Conservation (phyloP, 2,888 invertebrate genomes). For the Nebria salina region DNA sequence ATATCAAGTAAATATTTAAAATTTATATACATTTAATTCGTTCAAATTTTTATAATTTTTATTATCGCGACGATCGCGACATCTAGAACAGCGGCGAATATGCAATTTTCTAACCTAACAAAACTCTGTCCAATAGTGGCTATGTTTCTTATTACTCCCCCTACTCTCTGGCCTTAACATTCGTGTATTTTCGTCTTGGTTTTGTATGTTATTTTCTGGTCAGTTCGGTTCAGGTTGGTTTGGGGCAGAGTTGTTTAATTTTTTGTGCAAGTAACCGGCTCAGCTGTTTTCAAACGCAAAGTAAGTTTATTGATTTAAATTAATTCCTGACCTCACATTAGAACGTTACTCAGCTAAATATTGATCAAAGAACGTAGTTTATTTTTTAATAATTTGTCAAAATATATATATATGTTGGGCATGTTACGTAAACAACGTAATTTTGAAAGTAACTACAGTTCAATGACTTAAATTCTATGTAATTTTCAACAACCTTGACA, state of each 20-base stretch:
- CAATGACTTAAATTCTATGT: not conserved
- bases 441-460: constrained; percentile 3
- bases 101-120: too few species aligned
- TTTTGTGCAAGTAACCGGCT: constrained; percentile 32
- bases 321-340: constrained; percentile 20
- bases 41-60: too few species aligned
- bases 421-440: constrained; percentile 15
- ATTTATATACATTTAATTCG: too few species aligned
- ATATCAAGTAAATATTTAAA: too few species aligned
- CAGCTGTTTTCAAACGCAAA: constrained; percentile 24
- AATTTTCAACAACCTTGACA: constrained; percentile 9
- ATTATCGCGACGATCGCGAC: too few species aligned
- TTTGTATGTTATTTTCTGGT: not conserved
- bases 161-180: not conserved
- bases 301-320: constrained; percentile 39
- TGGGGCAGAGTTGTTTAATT: constrained; percentile 17
- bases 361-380: not conserved
- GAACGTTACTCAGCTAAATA: constrained; percentile 20
- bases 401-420: not conserved
- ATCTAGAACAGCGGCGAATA: too few species aligned
- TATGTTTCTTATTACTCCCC: too few species aligned
- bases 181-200: constrained; percentile 12
- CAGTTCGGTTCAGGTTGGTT: constrained; percentile 25
- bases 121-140: too few species aligned
- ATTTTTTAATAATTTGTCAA: constrained; percentile 5